Conservation (phyloP, 2,888 invertebrate genomes). For the Gastracanthus pulcherrimus region DNA sequence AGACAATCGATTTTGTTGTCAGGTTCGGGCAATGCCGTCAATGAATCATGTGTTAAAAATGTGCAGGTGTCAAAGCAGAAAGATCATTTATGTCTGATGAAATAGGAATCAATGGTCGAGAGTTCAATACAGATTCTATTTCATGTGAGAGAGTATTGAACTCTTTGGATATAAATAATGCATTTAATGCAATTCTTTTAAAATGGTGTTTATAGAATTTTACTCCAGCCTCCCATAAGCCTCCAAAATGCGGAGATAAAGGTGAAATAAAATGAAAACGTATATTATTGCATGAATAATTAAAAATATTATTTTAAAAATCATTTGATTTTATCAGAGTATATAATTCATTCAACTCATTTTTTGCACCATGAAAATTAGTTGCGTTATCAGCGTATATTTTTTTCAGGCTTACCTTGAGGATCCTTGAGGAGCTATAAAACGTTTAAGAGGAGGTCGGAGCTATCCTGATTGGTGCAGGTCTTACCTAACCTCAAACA, state of each 20-base stretch:
- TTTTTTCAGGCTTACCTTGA: constrained; percentile 7
- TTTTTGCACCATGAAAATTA: constrained; percentile 10
- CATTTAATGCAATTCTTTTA: background rate
- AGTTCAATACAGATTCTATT: background rate
- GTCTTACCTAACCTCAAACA: no score
- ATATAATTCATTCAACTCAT: background rate
- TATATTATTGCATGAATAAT: background rate
- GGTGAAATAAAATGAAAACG: background rate
- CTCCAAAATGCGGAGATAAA: background rate
- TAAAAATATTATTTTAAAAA: background rate
- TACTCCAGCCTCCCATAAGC: background rate
- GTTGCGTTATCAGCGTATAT: constrained; percentile 39
- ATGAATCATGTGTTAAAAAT: no score
- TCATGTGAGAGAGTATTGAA: background rate
- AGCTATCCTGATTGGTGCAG: no score
- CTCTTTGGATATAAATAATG: background rate
- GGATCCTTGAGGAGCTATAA: constrained; percentile 32
- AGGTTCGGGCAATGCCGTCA: no score
- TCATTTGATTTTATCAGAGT: background rate
- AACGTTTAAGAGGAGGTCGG: no score
- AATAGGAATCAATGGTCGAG: no score
- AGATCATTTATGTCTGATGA: no score
- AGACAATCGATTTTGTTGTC: no score
- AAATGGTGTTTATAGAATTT: background rate
- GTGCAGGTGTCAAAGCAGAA: no score